A percentile compares a stretch with the other conserved stretches of the same genome.
Conservation (phyloP, 2,113 vertebrate species). For the Toxostoma redivivum region DNA sequence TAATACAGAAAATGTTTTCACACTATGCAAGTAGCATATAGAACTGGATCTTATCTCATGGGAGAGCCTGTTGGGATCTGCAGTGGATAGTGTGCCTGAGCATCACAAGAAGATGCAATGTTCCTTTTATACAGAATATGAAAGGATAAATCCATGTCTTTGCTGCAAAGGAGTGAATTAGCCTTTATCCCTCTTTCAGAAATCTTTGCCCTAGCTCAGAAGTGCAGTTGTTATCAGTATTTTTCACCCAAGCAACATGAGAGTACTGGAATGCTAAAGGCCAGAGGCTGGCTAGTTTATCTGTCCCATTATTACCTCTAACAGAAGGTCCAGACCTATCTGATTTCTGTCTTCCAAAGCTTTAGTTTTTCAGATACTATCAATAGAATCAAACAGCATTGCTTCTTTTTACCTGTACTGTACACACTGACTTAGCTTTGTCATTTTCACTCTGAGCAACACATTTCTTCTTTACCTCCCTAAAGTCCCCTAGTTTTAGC, state of each 20-base stretch:
- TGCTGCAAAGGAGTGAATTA: not conserved
- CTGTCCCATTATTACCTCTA: not conserved
- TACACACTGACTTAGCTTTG: not conserved
- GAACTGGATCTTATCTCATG: not conserved
- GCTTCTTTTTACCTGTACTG: not conserved
- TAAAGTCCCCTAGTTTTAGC: not conserved
- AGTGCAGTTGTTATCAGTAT: not conserved
- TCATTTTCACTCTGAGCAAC: constrained; percentile 10
- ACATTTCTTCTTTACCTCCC: not conserved
- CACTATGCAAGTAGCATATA: not conserved
- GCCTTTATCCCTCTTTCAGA: not conserved
- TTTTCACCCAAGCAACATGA: not conserved
- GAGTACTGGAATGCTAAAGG: not conserved
- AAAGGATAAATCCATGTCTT: not conserved
- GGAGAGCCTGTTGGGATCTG: not conserved
- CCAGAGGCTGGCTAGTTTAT: not conserved
- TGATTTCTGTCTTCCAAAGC: not conserved
- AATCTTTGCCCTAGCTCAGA: not conserved
- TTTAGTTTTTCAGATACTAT: not conserved
- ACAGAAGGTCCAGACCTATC: not conserved
- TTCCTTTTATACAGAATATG: not conserved
- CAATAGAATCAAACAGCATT: not conserved
- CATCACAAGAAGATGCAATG: not conserved
- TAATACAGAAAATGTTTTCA: not conserved
- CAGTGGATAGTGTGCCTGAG: not conserved